Conservation (phyloP, 1,140 invertebrate genomes). For the Seison nebaliae region DNA sequence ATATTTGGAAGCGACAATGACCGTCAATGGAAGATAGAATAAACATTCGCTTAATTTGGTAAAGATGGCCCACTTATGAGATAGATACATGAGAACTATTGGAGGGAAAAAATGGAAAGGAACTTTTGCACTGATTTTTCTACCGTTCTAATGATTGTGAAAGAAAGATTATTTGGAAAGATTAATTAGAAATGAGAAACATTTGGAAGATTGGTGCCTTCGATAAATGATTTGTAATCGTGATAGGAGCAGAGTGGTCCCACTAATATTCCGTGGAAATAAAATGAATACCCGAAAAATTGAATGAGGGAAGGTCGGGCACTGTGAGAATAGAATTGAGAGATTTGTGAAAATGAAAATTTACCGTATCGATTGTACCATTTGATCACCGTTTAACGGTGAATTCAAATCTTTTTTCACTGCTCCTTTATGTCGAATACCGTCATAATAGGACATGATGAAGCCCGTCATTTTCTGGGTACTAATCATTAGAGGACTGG, state of each 20-base stretch:
- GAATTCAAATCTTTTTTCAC: conserved; percentile 6
- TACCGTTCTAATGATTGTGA: too few relatives aligned
- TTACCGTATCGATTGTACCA: not conserved
- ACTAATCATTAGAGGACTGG: conserved; percentile 75
- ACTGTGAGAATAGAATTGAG: too few relatives aligned
- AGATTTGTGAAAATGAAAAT: too few relatives aligned
- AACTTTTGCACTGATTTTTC: too few relatives aligned
- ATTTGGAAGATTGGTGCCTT: conserved; percentile 7
- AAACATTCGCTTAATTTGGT: too few relatives aligned
- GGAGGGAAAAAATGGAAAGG: too few relatives aligned
- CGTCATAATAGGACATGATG: conserved; percentile 69
- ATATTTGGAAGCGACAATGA: too few relatives aligned
- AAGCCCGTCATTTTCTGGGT: conserved; percentile 73
- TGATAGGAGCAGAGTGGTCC: conserved; percentile 13
- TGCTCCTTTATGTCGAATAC: conserved; percentile 19
- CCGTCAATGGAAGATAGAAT: too few relatives aligned
- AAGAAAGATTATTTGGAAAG: too few relatives aligned
- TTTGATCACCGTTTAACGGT: not conserved
- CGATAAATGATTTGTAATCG: conserved; percentile 12
- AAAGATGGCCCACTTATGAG: too few relatives aligned
- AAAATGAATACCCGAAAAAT: conserved; percentile 13
- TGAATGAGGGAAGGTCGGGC: conserved; percentile 9
- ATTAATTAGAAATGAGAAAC: too few relatives aligned
- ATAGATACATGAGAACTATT: too few relatives aligned
- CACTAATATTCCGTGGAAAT: conserved; percentile 14